Evolutionary conservation across 2,113 vertebrate species (phyloP).

Genomic region (Spilogale gracilis): DNA sequence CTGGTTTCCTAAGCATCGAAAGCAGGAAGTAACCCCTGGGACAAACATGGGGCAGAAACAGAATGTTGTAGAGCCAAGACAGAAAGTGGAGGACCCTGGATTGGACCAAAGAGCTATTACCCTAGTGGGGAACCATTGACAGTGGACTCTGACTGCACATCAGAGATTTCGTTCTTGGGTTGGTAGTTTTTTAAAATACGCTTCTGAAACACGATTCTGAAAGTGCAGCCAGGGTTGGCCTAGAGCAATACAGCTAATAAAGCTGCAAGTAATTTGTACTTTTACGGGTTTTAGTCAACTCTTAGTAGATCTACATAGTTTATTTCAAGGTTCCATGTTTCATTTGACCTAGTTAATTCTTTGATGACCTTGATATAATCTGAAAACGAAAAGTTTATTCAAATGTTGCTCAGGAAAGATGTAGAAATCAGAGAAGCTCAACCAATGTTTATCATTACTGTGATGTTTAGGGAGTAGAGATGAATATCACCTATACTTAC

Average conservation of each 20-base stretch:
- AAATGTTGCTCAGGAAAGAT: conserved; percentile 50
- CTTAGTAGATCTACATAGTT: conserved; percentile 23
- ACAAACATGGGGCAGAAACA: neutral
- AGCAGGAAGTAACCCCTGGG: neutral
- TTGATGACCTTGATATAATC: conserved; percentile 36
- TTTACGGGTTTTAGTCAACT: conserved; percentile 44
- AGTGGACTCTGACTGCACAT: neutral
- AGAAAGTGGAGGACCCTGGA: neutral
- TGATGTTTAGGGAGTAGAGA: conserved; percentile 37
- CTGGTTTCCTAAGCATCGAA: neutral
- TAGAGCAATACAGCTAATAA: conserved; percentile 28
- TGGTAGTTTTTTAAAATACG: conserved; percentile 4
- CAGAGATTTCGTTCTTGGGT: neutral
- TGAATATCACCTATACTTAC: conserved; percentile 50
- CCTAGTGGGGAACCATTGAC: neutral
- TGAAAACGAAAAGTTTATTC: conserved; percentile 39
- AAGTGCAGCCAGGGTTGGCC: neutral
- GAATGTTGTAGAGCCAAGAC: neutral
- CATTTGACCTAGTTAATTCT: conserved; percentile 40
- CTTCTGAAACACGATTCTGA: conserved; percentile 34
- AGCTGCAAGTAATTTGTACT: conserved; percentile 3
- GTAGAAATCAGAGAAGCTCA: neutral
- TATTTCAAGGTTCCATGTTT: conserved; percentile 55
- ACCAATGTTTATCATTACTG: conserved; percentile 24
- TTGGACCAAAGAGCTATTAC: neutral